Conservation (phyloP, 2,888 invertebrate species). For the Micropterix aruncella region DNA sequence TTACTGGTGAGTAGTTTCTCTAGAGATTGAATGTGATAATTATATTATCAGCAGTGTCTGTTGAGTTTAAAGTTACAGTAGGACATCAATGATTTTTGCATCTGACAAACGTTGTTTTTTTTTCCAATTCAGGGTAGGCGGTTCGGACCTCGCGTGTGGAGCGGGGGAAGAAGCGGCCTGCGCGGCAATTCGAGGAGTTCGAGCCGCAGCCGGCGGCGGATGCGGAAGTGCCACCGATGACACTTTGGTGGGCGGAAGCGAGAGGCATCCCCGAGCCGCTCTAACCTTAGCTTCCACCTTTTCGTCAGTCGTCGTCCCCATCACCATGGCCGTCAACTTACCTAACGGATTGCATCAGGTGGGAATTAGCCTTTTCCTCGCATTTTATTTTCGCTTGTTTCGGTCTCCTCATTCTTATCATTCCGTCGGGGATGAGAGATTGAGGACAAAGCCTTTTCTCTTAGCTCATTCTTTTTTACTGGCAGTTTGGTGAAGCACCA, state of each 20-base stretch:
- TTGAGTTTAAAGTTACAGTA: no score
- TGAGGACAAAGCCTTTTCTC: no score
- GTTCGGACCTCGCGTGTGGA: not conserved
- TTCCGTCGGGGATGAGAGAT: no score
- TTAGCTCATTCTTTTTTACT: no score
- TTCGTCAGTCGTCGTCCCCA: conserved; percentile 23
- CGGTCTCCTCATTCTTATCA: no score
- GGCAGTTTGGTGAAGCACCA: no score
- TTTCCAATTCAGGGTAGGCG: not conserved
- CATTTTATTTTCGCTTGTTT: no score
- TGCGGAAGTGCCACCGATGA: conserved; percentile 24
- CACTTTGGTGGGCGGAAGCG: conserved; percentile 16
- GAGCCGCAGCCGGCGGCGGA: conserved; percentile 28
- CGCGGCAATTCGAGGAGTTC: conserved; percentile 28
- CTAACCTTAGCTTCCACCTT: conserved; percentile 22
- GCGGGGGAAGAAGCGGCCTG: conserved; percentile 18
- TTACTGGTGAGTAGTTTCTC: conserved; percentile 24
- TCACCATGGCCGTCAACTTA: conserved; percentile 25
- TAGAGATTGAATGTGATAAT: no score
- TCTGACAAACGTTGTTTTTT: no score
- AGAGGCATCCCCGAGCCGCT: conserved; percentile 21
- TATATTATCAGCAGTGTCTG: no score
- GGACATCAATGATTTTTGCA: no score
- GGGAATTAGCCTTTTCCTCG: no score
- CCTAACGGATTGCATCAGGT: conserved; percentile 34